These are phyloP conservation scores for Craterocephalus amniculus DNA, from an alignment of 2,797 vertebrate species.

Conservation along the genomic window DNA sequence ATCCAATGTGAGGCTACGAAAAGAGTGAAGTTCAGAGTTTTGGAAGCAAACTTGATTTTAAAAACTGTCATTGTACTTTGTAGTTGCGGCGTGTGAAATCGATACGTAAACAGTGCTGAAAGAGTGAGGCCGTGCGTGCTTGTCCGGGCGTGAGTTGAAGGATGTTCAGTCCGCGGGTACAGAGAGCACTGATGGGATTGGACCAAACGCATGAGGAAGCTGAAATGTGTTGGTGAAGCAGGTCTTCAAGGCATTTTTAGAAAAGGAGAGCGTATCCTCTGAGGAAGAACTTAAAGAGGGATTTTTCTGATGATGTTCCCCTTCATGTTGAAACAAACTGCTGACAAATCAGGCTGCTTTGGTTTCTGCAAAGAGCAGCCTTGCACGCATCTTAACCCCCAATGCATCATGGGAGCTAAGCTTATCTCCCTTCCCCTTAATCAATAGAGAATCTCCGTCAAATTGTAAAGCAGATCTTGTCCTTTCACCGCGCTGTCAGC, in stretches of 20 bases:
- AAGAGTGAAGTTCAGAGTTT: constrained; percentile 24
- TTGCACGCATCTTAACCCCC: constrained; percentile 71
- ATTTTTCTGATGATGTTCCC: constrained; percentile 43
- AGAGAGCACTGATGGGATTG: constrained; percentile 20
- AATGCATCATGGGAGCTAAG: constrained; percentile 65
- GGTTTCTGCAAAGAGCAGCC: constrained; percentile 62
- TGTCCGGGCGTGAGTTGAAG: constrained; percentile 25
- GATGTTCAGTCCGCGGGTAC: constrained; percentile 35
- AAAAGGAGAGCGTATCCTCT: constrained; percentile 39
- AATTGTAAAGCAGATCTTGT: constrained; percentile 69
- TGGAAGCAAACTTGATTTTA: constrained; percentile 59
- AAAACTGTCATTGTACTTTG: constrained; percentile 42
- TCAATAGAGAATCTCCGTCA: constrained; percentile 64
- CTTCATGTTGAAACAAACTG: constrained; percentile 64
- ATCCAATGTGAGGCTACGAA: constrained; percentile 31
- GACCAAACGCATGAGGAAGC: constrained; percentile 54
- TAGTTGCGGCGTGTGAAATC: constrained; percentile 42
- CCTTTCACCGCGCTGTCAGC: constrained; percentile 30
- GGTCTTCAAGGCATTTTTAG: constrained; percentile 71
- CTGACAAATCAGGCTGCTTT: constrained; percentile 69
- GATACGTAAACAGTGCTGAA: constrained; percentile 33
- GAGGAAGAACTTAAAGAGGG: constrained; percentile 42
- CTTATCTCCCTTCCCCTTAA: constrained; percentile 44
- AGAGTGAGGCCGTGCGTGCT: constrained; percentile 37
- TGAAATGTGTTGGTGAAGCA: constrained; percentile 61